These are phyloP conservation scores for Standfussiana lucernea DNA, from an alignment of 2,888 invertebrate species.

Conservation along the genomic window DNA sequence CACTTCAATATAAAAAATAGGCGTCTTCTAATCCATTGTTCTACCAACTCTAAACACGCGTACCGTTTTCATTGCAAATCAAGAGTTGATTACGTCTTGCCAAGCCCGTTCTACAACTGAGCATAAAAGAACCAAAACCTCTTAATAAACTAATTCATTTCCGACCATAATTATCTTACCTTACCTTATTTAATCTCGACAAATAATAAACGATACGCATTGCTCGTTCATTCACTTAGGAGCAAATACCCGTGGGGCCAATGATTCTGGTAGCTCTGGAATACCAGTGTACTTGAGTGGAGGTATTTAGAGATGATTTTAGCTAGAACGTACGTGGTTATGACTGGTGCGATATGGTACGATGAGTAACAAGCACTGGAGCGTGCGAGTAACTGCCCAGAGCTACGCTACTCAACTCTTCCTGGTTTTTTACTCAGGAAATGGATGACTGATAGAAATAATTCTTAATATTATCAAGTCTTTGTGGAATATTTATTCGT, in stretches of 20 bases:
- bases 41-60: too few species aligned
- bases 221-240: constrained; percentile 86
- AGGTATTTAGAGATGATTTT: constrained; percentile 68
- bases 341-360: constrained; percentile 88
- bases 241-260: constrained; percentile 76
- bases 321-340: constrained; percentile 67
- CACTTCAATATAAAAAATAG: too few species aligned
- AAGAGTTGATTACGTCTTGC: background rate
- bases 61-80: too few species aligned
- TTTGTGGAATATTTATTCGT: constrained; percentile 33
- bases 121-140: background rate
- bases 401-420: constrained; percentile 76
- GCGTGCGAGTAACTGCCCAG: constrained; percentile 82
- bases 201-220: constrained; percentile 60
- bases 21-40: too few species aligned
- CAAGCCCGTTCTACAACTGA: background rate
- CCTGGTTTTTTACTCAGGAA: constrained; percentile 80
- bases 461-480: constrained; percentile 45
- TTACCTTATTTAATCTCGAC: constrained; percentile 49
- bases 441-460: constrained; percentile 69
- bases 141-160: background rate
- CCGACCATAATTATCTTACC: background rate
- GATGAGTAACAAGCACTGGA: constrained; percentile 80
- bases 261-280: constrained; percentile 59
- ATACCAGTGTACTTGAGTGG: constrained; percentile 36